phyloP scores from a whole-genome alignment of 2,888 invertebrate species.

The Acleris sparsana region DNA sequence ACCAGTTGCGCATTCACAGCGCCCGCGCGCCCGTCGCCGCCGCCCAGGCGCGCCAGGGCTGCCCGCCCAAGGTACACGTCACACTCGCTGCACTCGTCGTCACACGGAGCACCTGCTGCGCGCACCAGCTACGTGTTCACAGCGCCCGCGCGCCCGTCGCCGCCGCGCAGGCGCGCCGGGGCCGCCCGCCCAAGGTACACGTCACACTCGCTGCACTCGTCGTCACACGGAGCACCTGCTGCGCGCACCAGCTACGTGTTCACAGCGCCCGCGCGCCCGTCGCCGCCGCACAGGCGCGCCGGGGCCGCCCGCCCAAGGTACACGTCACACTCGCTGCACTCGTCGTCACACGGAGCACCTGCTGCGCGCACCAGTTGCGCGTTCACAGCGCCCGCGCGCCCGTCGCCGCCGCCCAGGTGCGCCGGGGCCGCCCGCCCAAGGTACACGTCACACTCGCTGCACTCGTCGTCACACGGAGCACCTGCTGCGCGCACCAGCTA shows the following conservation, averaged over 20 bases:
- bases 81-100: conserved; percentile 51
- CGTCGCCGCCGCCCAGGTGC: conserved; percentile 10
- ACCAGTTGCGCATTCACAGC: conserved; percentile 72
- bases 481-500: conserved; percentile 62
- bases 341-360: conserved; percentile 78
- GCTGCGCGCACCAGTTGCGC: conserved; percentile 73
- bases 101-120: conserved; percentile 78
- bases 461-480: conserved; percentile 77
- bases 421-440: conserved; percentile 40
- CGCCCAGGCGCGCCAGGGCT: conserved; percentile 22
- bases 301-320: conserved; percentile 41
- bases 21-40: conserved; percentile 39
- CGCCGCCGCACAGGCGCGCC: conserved; percentile 14
- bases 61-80: conserved; percentile 40
- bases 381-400: conserved; percentile 56
- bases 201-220: conserved; percentile 43
- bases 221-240: conserved; percentile 79
- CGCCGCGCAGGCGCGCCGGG: conserved; percentile 17
- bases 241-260: conserved; percentile 74
- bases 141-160: conserved; percentile 44
- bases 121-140: conserved; percentile 74
- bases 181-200: conserved; percentile 41
- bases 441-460: conserved; percentile 17
- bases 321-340: conserved; percentile 37
- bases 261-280: conserved; percentile 49